These are phyloP conservation scores for Drosophila multiciliata DNA, from an alignment of 2,888 invertebrate genomes.

Conservation along the genomic window DNA sequence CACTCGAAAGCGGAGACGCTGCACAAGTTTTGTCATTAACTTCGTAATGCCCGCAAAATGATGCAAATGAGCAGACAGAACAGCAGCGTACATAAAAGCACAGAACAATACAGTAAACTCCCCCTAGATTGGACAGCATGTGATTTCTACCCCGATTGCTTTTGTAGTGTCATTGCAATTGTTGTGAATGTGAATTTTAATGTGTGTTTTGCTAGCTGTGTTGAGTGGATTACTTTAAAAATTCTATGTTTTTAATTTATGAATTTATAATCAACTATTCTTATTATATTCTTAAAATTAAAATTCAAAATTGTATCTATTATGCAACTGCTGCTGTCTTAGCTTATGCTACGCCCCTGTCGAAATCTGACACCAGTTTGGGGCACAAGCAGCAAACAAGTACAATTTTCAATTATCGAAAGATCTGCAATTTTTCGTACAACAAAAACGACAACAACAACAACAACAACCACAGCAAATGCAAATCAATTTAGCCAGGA, in stretches of 20 bases:
- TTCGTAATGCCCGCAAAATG: conserved; percentile 56
- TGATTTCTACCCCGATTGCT: conserved; percentile 30
- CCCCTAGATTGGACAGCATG: conserved; percentile 23
- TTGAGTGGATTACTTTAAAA: conserved; percentile 1
- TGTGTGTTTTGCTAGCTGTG: conserved; percentile 1
- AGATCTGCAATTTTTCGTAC: conserved; percentile 55
- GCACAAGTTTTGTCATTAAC: conserved; percentile 58
- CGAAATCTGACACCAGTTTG: conserved; percentile 27
- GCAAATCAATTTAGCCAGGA: conserved; percentile 62
- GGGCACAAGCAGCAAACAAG: conserved; percentile 28
- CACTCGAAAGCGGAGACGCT: conserved; percentile 46
- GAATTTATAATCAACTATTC: background rate
- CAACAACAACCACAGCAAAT: conserved; percentile 43
- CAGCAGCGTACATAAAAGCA: background rate
- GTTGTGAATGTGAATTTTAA: background rate
- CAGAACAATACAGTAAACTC: conserved; percentile 6
- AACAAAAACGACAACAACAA: conserved; percentile 40
- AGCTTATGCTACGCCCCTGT: background rate
- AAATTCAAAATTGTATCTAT: background rate
- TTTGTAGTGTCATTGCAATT: conserved; percentile 11
- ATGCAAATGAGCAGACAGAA: conserved; percentile 46
- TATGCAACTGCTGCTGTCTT: conserved; percentile 7
- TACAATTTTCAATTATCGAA: conserved; percentile 68
- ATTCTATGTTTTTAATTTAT: background rate
- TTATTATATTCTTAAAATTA: background rate